Conservation (phyloP, 2,888 invertebrate genomes). For the Beris morrisii region DNA sequence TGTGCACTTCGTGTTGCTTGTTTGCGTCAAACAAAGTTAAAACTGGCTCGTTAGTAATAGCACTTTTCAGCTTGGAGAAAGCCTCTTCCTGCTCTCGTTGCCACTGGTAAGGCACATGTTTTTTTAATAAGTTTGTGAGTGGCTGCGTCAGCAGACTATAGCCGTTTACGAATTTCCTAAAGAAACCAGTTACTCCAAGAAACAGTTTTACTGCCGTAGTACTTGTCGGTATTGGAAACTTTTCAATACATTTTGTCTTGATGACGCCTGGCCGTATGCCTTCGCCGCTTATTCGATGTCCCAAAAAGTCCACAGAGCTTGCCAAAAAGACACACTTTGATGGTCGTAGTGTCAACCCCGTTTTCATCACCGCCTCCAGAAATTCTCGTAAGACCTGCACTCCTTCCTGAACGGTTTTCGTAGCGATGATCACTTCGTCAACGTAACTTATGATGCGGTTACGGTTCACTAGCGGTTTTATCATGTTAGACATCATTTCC, state of each 20-base stretch:
- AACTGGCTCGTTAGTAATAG: too few relatives aligned
- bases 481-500: neutral
- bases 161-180: slow-evolving; percentile 43
- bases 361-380: neutral
- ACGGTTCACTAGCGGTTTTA: slow-evolving; percentile 33
- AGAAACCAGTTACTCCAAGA: slow-evolving; percentile 43
- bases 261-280: slow-evolving; percentile 42
- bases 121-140: slow-evolving; percentile 39
- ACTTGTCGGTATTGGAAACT: slow-evolving; percentile 41
- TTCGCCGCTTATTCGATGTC: slow-evolving; percentile 42
- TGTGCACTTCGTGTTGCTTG: too few relatives aligned
- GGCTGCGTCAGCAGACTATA: slow-evolving; percentile 40
- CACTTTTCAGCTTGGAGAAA: too few relatives aligned
- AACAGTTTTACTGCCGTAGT: slow-evolving; percentile 44
- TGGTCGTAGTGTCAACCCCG: slow-evolving; percentile 37
- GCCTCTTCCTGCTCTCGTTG: too few relatives aligned
- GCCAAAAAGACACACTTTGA: slow-evolving; percentile 43
- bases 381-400: neutral
- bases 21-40: too few relatives aligned
- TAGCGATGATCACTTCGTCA: neutral
- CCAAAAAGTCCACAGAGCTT: slow-evolving; percentile 42
- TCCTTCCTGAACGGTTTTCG: neutral
- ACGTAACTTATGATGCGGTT: too few relatives aligned
- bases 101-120: too few relatives aligned
- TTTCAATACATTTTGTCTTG: slow-evolving; percentile 43